Conservation (phyloP, 2,113 vertebrate species). For the Chaetops frenatus region DNA sequence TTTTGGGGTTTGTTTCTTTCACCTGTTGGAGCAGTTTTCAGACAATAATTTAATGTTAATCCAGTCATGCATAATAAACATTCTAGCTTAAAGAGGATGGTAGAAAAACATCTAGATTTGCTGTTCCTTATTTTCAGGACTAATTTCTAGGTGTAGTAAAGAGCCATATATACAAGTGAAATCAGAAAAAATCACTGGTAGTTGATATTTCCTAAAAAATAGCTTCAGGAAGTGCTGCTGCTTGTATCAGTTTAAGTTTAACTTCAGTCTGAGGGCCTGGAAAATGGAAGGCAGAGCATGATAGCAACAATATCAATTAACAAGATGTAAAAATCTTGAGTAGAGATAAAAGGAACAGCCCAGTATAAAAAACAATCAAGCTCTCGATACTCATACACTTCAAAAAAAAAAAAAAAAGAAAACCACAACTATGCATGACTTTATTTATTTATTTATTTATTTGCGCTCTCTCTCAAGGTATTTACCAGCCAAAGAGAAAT, state of each 20-base stretch:
- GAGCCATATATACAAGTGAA: background rate
- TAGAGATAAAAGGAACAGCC: background rate
- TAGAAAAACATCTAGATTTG: background rate
- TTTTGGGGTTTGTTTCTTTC: background rate
- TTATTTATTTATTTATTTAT: background rate
- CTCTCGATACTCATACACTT: background rate
- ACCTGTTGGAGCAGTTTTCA: background rate
- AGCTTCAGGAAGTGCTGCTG: background rate
- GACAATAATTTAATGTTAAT: background rate
- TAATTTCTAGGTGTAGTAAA: background rate
- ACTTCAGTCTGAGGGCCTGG: background rate
- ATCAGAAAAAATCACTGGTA: background rate
- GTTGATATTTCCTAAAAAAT: background rate
- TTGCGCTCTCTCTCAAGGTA: background rate
- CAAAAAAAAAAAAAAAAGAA: slow-evolving; percentile 9
- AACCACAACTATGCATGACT: background rate
- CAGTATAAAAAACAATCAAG: background rate
- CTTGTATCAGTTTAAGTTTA: background rate
- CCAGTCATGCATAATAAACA: background rate
- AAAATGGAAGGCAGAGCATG: background rate
- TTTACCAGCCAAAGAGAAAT: background rate
- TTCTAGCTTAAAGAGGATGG: background rate
- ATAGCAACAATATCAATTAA: background rate
- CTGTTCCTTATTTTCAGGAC: background rate
- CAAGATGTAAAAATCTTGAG: background rate